Conservation (phyloP, 1,140 invertebrate genomes). For the Aphelinus atriplicis region DNA sequence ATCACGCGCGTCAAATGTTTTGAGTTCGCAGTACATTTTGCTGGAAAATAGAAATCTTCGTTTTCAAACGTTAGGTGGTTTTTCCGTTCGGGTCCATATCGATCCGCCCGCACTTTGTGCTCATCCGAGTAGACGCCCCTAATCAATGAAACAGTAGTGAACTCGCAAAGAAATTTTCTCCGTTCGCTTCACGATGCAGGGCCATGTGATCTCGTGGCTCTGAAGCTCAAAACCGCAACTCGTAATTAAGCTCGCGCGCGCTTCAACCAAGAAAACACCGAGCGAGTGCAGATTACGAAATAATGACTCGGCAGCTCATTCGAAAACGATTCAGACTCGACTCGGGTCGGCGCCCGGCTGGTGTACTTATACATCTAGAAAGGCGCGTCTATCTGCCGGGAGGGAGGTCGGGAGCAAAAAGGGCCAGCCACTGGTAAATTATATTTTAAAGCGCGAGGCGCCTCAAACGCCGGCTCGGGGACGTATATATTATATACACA, state of each 20-base stretch:
- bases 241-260: slow-evolving; percentile 10
- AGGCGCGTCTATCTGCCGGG: too few species aligned
- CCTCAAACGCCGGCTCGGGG: neutral
- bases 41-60: too few species aligned
- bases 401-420: neutral
- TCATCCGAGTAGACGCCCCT: too few species aligned
- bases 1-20: too few species aligned
- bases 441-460: slow-evolving; percentile 28
- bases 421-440: slow-evolving; percentile 24
- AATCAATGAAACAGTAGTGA: too few species aligned
- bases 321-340: slow-evolving; percentile 26
- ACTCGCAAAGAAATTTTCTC: too few species aligned
- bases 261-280: neutral
- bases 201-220: too few species aligned
- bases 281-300: neutral
- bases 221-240: neutral
- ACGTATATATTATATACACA: neutral
- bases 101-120: too few species aligned
- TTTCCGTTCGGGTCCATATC: too few species aligned
- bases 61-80: too few species aligned
- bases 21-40: too few species aligned
- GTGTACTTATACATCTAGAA: neutral
- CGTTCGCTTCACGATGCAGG: too few species aligned
- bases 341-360: neutral
- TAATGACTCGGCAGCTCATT: slow-evolving; percentile 15